Base-by-base conservation (phyloP, 1,140 invertebrate species). In the Drosophila subpulchrella region DNA sequence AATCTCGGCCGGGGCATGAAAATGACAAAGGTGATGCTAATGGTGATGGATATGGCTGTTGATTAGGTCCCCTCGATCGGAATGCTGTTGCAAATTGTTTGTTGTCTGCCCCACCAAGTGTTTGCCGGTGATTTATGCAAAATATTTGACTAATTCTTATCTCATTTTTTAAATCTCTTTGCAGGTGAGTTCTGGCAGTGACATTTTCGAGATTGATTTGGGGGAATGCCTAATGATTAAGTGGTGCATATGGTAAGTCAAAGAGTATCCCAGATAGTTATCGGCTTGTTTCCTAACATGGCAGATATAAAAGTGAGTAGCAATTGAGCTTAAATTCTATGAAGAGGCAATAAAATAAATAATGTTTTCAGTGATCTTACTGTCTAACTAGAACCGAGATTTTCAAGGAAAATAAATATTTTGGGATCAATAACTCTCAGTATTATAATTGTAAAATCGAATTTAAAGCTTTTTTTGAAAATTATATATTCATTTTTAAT, bases 1-100 rank as follows among this genome's bases (percentile, higher is more conserved):
- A 68, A 76, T 68, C 62, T 41, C 36, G 57, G 75, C 30, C 51
- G 41, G 63, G 54, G 65, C 75, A 77, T 77, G 74, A 48, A 77
- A 76, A 77, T 77, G 74, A 77, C 74, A 77, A 77, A 77, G 74
- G 74, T 77, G 74, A 77, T 77, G 74, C 50, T 60, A 77, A 68
- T 75, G 68, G 68, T 73, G 68, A 73, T 73, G 56, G 66, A 72
- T 72, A 72, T 58, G 30, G 36, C 53, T 12, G 53, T 57, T 36
- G 68, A 76, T 75, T 66, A 42, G 68, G 56, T 70, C 34, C 27
- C 36, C 30, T 34, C 41, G 56, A 55, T 55, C 47, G 55, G 48
- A 76, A 77, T 77, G 74, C 41, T 42, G 36, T 73, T 73, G 47
- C 72, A 36, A 68, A 56, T 76, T 76, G 72, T 34, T 41, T 68